Percentiles rank a stretch among this genome's conserved stretches.
Evolutionary conservation across 2,797 vertebrate species (phyloP).

Genomic region (Leuciscus waleckii): DNA sequence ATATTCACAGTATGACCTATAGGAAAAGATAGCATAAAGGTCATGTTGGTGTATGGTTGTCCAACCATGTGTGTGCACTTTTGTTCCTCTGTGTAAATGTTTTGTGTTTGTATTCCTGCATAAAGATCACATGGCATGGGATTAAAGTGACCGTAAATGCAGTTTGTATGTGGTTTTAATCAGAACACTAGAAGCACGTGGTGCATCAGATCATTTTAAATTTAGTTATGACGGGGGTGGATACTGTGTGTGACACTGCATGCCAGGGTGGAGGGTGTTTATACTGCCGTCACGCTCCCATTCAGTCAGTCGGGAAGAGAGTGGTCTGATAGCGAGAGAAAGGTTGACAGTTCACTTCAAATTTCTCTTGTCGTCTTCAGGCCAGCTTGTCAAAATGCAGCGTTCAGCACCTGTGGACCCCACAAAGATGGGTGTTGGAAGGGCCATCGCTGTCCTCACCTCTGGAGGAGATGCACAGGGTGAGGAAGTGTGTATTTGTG

Average conservation of each 20-base stretch:
- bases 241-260: conserved; percentile 39
- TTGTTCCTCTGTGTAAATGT: conserved; percentile 12
- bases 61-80: background rate
- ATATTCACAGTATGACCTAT: conserved; percentile 4
- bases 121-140: background rate
- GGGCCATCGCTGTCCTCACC: conserved; percentile 91
- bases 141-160: background rate
- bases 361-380: conserved; percentile 53
- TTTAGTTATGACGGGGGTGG: conserved; percentile 47
- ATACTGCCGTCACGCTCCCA: conserved; percentile 61
- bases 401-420: conserved; percentile 58
- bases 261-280: conserved; percentile 66
- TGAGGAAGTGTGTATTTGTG: conserved; percentile 69
- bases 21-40: conserved; percentile 15
- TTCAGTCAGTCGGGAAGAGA: conserved; percentile 57
- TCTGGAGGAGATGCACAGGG: conserved; percentile 94
- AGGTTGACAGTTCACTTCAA: conserved; percentile 4
- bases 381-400: conserved; percentile 69
- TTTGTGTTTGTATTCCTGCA: conserved; percentile 4
- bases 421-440: conserved; percentile 84
- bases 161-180: conserved; percentile 1
- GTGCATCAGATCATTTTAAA: conserved; percentile 50
- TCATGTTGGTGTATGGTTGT: background rate
- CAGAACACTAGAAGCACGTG: background rate
- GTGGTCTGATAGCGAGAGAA: conserved; percentile 15